Evolutionary conservation across 2,888 invertebrate species (phyloP).

Genomic region (Laspeyria flexula): DNA sequence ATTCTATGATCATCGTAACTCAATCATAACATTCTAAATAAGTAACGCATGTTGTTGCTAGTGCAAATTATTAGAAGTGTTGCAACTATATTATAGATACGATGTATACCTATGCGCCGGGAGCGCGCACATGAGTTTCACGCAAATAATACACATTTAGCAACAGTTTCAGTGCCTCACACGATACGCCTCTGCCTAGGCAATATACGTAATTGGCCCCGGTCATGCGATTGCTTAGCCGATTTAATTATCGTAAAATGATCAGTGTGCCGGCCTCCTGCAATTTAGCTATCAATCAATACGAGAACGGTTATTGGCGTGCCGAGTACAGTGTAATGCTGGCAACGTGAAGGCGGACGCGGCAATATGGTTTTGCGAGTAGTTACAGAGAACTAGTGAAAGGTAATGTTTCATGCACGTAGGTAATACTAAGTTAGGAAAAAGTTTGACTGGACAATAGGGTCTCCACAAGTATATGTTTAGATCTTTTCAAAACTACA

Average conservation of each 20-base stretch:
- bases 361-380: conserved; percentile 66
- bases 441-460: not conserved
- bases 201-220: conserved; percentile 79
- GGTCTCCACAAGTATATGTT: not conserved
- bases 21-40: no score
- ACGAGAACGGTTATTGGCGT: conserved; percentile 64
- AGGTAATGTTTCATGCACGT: conserved; percentile 50
- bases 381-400: conserved; percentile 63
- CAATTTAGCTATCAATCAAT: conserved; percentile 86
- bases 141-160: conserved; percentile 76
- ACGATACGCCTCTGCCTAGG: conserved; percentile 80
- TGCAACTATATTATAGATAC: conserved; percentile 11
- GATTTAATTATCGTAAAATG: conserved; percentile 85
- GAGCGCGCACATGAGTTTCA: conserved; percentile 75
- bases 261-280: conserved; percentile 80
- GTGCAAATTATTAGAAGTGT: conserved; percentile 5
- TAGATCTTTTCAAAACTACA: no score
- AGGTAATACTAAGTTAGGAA: not conserved
- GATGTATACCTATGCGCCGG: conserved; percentile 48
- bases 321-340: conserved; percentile 20
- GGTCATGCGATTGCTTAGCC: conserved; percentile 85
- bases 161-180: conserved; percentile 75
- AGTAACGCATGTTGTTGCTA: no score
- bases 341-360: conserved; percentile 48
- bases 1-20: no score